Evolutionary conservation across 1,140 invertebrate species (phyloP), one percentile per base, ranked within the genome.

Genomic region (Bombus waltoni): DNA sequence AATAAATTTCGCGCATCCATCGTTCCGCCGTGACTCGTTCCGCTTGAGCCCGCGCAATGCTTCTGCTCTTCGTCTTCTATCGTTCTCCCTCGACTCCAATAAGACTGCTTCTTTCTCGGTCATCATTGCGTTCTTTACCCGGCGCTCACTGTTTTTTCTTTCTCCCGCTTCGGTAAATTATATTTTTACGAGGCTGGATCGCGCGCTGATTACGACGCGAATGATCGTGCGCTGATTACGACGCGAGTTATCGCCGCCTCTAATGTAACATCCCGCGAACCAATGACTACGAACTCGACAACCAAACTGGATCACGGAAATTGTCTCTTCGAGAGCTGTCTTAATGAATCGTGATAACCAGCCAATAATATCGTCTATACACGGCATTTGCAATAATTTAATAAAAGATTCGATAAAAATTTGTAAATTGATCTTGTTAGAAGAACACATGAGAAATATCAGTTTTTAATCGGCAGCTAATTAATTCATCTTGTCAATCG

Each of bases 1-100:
- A 91, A 92, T 92, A 92, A 92, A 92, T 92, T 89, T 80, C 71
- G 73, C 81, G 71, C 70, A 90, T 92, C 85, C 86, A 86, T 89
- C 85, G 87, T 84, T 81, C 40, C 70, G 70, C 81, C 57, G 57
- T 28, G 40, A 57, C 73, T 89, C 85, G 87, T 81, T 81, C 44
- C 68, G 65, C 59, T 81, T 40, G 72, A 71, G 62, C 10, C 47
- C 85, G 68, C 62, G 40, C 81, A 74, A 44, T 89, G 53, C 38
- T 81, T 75, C 62, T 44, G 75, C 32, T 76, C 47, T 47, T 40
- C 38, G 53, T n/a, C 68, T 75, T 80, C 80, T 68, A 75, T 75
- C 66, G 66, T 18, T 6, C 40, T 38, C 44, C 47, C 42, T 57
- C 72, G 35, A 83, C 74, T 47, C 53, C 53, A 40, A 70, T 81